Conservation (phyloP, 2,113 vertebrate species). For the Gallinago jamesoni region DNA sequence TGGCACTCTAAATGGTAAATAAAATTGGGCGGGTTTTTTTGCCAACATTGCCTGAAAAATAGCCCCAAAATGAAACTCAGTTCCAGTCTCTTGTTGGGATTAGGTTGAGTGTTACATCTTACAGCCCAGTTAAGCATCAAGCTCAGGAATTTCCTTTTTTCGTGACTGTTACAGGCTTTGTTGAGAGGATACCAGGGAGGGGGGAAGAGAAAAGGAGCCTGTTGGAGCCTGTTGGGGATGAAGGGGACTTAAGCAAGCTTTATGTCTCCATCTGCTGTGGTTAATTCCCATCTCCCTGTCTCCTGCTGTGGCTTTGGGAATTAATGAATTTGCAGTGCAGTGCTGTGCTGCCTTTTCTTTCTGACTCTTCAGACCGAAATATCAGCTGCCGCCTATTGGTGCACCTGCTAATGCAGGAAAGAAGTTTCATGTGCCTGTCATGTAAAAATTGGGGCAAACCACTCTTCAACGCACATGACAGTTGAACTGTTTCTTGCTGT, state of each 20-base stretch:
- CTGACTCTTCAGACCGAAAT: not conserved
- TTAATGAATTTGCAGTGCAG: not conserved
- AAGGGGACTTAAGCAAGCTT: slow-evolving; percentile 33
- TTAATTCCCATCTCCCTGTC: slow-evolving; percentile 28
- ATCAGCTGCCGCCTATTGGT: not conserved
- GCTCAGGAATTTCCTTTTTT: slow-evolving; percentile 35
- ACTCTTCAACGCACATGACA: not conserved
- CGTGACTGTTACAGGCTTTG: not conserved
- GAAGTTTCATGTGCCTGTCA: not conserved
- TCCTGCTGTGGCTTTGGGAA: slow-evolving; percentile 24
- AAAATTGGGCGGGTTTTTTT: not conserved
- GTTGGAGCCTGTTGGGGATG: not conserved
- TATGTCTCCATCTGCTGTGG: slow-evolving; percentile 38
- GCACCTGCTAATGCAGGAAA: not conserved
- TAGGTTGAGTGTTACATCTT: not conserved
- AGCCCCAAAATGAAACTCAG: not conserved
- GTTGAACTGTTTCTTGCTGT: not conserved
- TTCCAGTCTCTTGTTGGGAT: not conserved
- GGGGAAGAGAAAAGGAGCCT: not conserved
- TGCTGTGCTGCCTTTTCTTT: not conserved
- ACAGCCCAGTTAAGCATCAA: not conserved
- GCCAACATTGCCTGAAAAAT: not conserved
- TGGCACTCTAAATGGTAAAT: not conserved
- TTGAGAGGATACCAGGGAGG: not conserved
- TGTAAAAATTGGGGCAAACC: not conserved